These are phyloP conservation scores for Cephalopachus bancanus DNA, from an alignment of 2,797 vertebrate species.

Conservation along the genomic window DNA sequence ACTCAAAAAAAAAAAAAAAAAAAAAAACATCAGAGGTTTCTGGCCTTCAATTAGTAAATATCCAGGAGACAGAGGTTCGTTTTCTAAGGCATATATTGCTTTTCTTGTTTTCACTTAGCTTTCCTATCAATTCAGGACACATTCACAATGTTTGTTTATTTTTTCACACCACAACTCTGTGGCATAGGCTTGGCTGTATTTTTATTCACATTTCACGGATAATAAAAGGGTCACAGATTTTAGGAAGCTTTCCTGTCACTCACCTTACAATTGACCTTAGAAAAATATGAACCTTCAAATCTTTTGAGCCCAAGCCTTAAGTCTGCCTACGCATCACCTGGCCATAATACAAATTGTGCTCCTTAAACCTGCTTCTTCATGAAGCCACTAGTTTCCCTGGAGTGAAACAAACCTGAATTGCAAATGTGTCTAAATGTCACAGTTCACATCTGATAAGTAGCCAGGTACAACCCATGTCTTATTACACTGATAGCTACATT, in stretches of 20 bases:
- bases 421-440: not conserved
- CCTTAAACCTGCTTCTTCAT: not conserved
- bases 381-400: not conserved
- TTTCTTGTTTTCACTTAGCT: not conserved
- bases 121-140: not conserved
- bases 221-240: rapidly evolving
- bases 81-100: not conserved
- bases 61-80: not conserved
- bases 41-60: not conserved
- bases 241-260: too few species aligned
- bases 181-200: not conserved
- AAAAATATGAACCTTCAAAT: rapidly evolving
- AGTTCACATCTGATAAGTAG: not conserved
- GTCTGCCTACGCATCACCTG: rapidly evolving
- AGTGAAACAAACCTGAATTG: not conserved
- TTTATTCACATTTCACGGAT: not conserved
- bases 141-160: too few species aligned
- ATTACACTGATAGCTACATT: rapidly evolving
- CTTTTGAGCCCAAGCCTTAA: not conserved
- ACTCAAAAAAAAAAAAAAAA: not conserved
- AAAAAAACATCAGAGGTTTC: not conserved
- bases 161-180: not conserved
- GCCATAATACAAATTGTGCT: rapidly evolving
- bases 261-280: not conserved
- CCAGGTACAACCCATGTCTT: not conserved